Base-by-base conservation (phyloP, 2,113 vertebrate genomes). In the Hyla sarda region DNA sequence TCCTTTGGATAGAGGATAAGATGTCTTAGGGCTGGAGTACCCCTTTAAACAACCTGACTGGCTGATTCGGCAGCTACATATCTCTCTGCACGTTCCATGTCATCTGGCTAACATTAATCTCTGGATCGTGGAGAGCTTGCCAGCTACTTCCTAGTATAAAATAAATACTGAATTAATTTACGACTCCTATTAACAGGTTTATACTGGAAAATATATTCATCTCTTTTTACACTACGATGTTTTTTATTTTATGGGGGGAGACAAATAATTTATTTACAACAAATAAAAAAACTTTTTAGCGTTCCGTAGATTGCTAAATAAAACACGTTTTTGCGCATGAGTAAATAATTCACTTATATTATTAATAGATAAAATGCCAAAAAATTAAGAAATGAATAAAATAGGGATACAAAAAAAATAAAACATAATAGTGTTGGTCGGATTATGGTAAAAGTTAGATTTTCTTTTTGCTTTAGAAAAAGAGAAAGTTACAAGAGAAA, bases 31-130 rank as follows among this genome's bases (percentile, higher is more conserved):
- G n/a, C n/a, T n/a, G n/a, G n/a, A n/a, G n/a, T n/a, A n/a, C n/a
- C n/a, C n/a, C n/a, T n/a, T n/a, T n/a, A 25, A 74, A 83, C 69
- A 58, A 71, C 5, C 32, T 37, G 32, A 25, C 69, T 83, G 50
- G n/a, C 52, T 73, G 32, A 74, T 28, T 81, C 32, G 69, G 71
- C 28, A 74, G 47, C 69, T 72, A 34, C 50, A 34, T 56, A 83
- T 74, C 13, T 10, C 69, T 73, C 48, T 25, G n/a, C n/a, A 71
- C 69, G 16, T 32, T 74, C 69, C 47, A 34, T 83, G 67, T 69
- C 67, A 71, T 83, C 82, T 47, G 56, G 19, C 32, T 58, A 74
- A 83, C 74, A 58, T 83, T 83, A 41, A 56, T 83, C 71, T 83
- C 72, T 73, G 71, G 71, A 23, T 47, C 28, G 37, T 34, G 21